phyloP scores from a whole-genome alignment of 2,113 vertebrate genomes.

The Nansenia antarctica region DNA sequence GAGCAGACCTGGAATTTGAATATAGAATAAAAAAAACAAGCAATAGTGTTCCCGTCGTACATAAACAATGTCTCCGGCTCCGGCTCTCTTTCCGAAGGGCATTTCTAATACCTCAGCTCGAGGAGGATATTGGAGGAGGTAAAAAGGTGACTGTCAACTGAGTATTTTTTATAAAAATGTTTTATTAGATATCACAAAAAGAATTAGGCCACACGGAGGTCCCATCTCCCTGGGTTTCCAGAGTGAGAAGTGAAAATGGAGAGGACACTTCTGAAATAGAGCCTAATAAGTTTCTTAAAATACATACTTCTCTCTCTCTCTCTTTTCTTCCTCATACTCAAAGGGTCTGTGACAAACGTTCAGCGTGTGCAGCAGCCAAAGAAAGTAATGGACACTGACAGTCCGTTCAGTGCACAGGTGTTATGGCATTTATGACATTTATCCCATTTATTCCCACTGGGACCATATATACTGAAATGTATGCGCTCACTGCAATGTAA shows the following conservation, averaged over 20 bases:
- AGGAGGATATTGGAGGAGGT: background rate
- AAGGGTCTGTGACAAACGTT: no score
- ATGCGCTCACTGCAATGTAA: no score
- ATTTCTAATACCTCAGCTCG: background rate
- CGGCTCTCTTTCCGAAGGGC: background rate
- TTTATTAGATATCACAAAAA: no score
- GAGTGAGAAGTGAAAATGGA: background rate
- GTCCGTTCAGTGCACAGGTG: background rate
- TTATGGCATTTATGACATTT: background rate
- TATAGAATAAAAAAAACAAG: conserved; percentile 1
- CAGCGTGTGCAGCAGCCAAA: no score
- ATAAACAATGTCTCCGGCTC: background rate
- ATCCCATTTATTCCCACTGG: no score
- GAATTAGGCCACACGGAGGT: background rate
- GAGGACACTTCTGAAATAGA: background rate
- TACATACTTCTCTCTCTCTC: background rate
- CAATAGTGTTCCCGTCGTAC: background rate
- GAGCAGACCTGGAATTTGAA: background rate
- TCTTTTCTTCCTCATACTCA: no score
- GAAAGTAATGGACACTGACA: background rate
- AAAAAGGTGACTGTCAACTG: background rate
- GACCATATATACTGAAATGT: no score
- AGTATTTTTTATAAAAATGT: background rate
- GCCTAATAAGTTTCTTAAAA: background rate
- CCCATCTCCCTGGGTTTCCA: background rate